These are phyloP conservation scores for Apoda limacodes DNA, from an alignment of 2,888 invertebrate genomes.

Conservation along the genomic window DNA sequence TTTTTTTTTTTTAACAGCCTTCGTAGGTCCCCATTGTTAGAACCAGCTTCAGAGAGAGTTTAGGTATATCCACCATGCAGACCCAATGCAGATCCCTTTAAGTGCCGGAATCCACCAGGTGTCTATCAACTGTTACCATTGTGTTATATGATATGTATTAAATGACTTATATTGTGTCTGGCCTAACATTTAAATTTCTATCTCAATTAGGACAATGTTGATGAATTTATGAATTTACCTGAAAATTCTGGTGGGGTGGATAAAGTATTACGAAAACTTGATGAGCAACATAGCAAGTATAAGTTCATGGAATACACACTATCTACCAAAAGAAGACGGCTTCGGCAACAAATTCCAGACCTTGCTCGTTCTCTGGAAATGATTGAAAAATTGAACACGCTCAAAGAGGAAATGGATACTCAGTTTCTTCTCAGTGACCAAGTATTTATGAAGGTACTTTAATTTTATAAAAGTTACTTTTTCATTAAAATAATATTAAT, in stretches of 20 bases:
- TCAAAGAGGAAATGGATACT: slow-evolving; percentile 85
- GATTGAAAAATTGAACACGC: slow-evolving; percentile 87
- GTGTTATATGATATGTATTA: too few relatives aligned
- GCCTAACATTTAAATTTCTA: slow-evolving; percentile 2
- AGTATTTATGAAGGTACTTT: slow-evolving; percentile 75
- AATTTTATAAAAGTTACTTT: slow-evolving; percentile 1
- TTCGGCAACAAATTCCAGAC: slow-evolving; percentile 95
- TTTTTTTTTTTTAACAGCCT: too few relatives aligned
- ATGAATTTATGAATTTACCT: slow-evolving; percentile 87
- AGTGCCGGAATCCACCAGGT: too few relatives aligned
- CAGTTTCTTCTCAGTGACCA: slow-evolving; percentile 95
- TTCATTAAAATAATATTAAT: too few relatives aligned
- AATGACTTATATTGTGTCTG: too few relatives aligned
- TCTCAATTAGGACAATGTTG: slow-evolving; percentile 88
- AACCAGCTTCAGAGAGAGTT: too few relatives aligned
- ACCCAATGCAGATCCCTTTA: too few relatives aligned
- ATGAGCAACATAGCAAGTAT: slow-evolving; percentile 96
- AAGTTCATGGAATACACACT: slow-evolving; percentile 97
- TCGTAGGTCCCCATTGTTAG: too few relatives aligned
- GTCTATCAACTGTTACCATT: too few relatives aligned
- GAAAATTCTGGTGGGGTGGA: slow-evolving; percentile 88
- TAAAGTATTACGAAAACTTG: slow-evolving; percentile 85
- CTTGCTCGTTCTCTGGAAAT: slow-evolving; percentile 90
- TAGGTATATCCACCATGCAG: too few relatives aligned
- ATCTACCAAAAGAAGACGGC: slow-evolving; percentile 84